A percentile compares a stretch with the other conserved stretches of the same genome.
Conservation (phyloP, 2,113 vertebrate species). For the Myotis brandtii region DNA sequence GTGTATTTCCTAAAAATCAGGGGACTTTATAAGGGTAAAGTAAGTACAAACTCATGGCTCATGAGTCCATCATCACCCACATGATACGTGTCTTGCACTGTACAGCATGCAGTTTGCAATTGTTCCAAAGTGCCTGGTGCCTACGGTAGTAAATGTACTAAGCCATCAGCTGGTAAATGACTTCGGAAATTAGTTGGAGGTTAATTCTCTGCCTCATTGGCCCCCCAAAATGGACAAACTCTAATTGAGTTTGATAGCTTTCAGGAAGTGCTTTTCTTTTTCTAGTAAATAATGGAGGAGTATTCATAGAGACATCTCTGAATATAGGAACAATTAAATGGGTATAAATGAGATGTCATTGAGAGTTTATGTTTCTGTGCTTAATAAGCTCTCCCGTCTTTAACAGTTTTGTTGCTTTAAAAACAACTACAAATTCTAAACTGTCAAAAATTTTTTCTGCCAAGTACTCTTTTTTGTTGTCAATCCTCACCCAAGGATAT, state of each 20-base stretch:
- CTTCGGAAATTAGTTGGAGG: constrained; percentile 89
- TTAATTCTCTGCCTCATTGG: constrained; percentile 90
- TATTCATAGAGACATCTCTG: constrained; percentile 69
- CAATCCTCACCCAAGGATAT: too few species aligned
- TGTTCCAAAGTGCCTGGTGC: constrained; percentile 58
- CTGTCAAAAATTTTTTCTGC: constrained; percentile 62
- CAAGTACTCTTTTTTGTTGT: background rate
- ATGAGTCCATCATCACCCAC: constrained; percentile 59
- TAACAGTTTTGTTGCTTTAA: constrained; percentile 74
- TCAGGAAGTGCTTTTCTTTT: constrained; percentile 80
- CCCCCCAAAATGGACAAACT: constrained; percentile 83
- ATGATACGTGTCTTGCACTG: constrained; percentile 49
- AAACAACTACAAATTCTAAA: constrained; percentile 68
- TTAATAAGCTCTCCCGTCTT: constrained; percentile 80
- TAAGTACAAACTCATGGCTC: constrained; percentile 41
- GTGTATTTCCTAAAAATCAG: background rate
- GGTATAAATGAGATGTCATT: constrained; percentile 80
- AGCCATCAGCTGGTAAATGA: constrained; percentile 84
- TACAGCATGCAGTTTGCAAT: constrained; percentile 74
- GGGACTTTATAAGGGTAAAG: constrained; percentile 20
- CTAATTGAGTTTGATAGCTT: constrained; percentile 88
- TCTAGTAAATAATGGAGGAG: constrained; percentile 82
- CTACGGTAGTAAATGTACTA: constrained; percentile 75
- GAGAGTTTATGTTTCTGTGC: constrained; percentile 75
- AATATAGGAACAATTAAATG: constrained; percentile 80